Percentiles rank a stretch among this genome's conserved stretches.
These are phyloP conservation scores for Ageneiosus marmoratus DNA, from an alignment of 2,113 vertebrate species.

Conservation along the genomic window DNA sequence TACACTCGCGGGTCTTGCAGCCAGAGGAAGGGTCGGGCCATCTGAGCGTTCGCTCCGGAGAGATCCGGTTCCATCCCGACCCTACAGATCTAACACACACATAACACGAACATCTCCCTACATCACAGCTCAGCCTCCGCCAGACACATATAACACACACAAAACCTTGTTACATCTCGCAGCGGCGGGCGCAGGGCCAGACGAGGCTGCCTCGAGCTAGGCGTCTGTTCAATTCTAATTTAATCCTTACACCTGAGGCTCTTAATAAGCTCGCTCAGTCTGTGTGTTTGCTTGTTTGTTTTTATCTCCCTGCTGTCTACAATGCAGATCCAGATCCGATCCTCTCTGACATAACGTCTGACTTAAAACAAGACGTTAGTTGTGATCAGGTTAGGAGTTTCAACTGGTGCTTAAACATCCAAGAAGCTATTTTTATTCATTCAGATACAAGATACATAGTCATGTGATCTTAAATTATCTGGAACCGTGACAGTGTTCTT, in stretches of 20 bases:
- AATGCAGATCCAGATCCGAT: not conserved
- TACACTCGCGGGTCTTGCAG: slow-evolving; percentile 47
- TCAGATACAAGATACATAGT: not conserved
- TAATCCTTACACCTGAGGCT: slow-evolving; percentile 44
- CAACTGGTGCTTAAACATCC: not conserved
- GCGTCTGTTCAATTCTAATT: slow-evolving; percentile 45
- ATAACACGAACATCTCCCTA: slow-evolving; percentile 38
- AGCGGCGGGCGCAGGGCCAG: slow-evolving; percentile 44
- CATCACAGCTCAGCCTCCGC: slow-evolving; percentile 25
- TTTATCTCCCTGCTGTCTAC: slow-evolving; percentile 15
- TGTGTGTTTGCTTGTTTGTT: slow-evolving; percentile 40
- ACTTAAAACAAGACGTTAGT: not conserved
- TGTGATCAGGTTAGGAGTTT: not conserved
- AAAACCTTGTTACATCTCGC: slow-evolving; percentile 49
- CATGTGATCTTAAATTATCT: not conserved
- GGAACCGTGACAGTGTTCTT: not conserved
- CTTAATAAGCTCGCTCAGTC: slow-evolving; percentile 32
- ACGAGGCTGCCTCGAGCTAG: slow-evolving; percentile 28
- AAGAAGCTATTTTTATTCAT: not conserved
- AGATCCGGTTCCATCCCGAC: slow-evolving; percentile 21
- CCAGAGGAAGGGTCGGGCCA: slow-evolving; percentile 32
- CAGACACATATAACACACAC: slow-evolving; percentile 49
- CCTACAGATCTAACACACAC: slow-evolving; percentile 39
- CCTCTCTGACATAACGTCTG: not conserved
- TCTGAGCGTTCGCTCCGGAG: slow-evolving; percentile 25